Conservation (phyloP, 2,113 vertebrate genomes). For the Paramormyrops kingsleyae region DNA sequence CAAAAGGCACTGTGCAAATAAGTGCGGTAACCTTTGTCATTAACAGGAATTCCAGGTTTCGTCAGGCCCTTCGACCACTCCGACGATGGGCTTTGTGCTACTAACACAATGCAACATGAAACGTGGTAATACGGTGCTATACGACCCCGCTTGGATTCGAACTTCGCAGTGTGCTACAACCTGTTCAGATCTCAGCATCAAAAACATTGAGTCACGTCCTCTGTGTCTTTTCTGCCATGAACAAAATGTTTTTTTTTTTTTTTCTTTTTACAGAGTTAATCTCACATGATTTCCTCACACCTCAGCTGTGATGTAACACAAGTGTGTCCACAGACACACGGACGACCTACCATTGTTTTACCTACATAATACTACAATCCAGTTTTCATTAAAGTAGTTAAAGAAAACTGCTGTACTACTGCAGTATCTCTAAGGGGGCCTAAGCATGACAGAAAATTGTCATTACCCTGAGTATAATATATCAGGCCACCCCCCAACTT, state of each 20-base stretch:
- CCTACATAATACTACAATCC: background rate
- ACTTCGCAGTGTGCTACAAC: background rate
- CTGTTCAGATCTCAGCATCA: background rate
- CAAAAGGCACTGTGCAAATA: background rate
- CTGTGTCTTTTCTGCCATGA: background rate
- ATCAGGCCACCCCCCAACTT: background rate
- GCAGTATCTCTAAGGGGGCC: background rate
- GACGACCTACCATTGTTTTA: background rate
- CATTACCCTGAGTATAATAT: conserved; percentile 18
- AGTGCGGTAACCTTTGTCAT: background rate
- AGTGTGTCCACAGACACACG: background rate
- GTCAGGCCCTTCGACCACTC: background rate
- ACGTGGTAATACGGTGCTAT: background rate
- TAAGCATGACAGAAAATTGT: background rate
- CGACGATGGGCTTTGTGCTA: background rate
- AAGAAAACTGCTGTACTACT: background rate
- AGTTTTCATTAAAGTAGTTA: background rate
- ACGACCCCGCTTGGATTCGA: background rate
- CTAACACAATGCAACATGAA: background rate
- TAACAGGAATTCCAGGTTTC: background rate
- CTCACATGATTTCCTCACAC: background rate
- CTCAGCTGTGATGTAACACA: background rate
- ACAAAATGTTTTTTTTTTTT: background rate
- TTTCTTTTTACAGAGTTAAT: no score
- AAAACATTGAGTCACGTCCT: background rate